These are phyloP conservation scores for Trichosurus vulpecula DNA, from an alignment of 2,797 vertebrate genomes.

Conservation along the genomic window DNA sequence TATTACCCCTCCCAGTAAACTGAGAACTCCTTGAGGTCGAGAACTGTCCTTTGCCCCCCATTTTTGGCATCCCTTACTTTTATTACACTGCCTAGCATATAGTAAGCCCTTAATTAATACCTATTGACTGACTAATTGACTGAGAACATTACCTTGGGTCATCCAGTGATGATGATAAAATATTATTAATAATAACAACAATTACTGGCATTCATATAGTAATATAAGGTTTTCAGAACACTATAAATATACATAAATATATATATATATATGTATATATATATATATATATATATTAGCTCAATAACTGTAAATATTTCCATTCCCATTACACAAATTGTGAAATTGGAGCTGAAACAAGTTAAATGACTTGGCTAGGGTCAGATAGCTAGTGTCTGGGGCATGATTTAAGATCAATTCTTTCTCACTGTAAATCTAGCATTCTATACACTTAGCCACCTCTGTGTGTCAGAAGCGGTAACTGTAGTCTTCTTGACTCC, in stretches of 20 bases:
- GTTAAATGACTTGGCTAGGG: neutral
- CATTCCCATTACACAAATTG: neutral
- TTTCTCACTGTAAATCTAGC: neutral
- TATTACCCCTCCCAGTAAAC: too few species aligned
- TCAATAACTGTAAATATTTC: neutral
- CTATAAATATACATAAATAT: too few species aligned
- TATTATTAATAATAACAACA: neutral
- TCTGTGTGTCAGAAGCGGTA: neutral
- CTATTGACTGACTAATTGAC: neutral
- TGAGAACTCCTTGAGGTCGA: too few species aligned
- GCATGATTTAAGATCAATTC: neutral
- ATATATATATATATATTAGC: neutral
- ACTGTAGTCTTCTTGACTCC: neutral
- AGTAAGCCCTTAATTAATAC: neutral
- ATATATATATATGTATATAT: neutral
- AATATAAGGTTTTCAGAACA: neutral
- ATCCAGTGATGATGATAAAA: neutral
- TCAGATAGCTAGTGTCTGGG: neutral
- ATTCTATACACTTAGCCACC: neutral
- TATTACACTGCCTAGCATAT: neutral
- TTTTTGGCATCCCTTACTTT: neutral
- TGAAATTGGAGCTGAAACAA: neutral
- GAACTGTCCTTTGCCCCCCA: too few species aligned
- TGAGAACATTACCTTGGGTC: neutral
- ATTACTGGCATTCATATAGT: neutral